These are phyloP conservation scores for Brevimyrus niger DNA, from an alignment of 2,113 vertebrate genomes.

Conservation along the genomic window DNA sequence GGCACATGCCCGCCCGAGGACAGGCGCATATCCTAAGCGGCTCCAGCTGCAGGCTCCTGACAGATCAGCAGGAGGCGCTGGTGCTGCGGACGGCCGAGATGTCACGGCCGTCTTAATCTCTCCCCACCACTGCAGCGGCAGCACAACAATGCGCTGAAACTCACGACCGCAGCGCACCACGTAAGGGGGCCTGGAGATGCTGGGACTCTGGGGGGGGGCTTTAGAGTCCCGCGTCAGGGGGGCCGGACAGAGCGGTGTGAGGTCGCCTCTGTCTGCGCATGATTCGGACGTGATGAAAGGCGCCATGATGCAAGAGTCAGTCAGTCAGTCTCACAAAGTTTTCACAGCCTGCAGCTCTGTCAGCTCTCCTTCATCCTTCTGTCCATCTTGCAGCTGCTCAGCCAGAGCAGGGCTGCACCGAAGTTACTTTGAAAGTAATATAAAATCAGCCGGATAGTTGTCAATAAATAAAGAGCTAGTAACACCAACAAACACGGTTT, in stretches of 20 bases:
- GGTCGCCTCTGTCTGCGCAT: background rate
- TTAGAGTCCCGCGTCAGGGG: background rate
- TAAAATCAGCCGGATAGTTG: background rate
- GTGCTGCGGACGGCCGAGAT: background rate
- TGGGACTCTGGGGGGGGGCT: background rate
- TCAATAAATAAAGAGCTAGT: background rate
- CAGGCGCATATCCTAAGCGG: background rate
- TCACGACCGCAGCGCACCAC: background rate
- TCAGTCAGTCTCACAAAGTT: background rate
- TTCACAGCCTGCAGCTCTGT: background rate
- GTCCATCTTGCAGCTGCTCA: background rate
- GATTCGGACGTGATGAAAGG: background rate
- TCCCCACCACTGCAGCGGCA: background rate
- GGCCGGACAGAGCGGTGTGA: background rate
- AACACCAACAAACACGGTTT: background rate
- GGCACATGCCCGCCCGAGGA: background rate
- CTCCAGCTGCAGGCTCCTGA: background rate
- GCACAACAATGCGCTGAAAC: background rate
- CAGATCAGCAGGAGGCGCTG: background rate
- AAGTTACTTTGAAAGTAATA: background rate
- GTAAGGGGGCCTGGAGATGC: background rate
- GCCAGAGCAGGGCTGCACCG: background rate
- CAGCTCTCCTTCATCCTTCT: background rate
- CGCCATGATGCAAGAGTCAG: background rate
- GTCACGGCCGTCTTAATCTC: conserved; percentile 3